Evolutionary conservation across 2,113 vertebrate genomes (phyloP).

Genomic region (Equus quagga): DNA sequence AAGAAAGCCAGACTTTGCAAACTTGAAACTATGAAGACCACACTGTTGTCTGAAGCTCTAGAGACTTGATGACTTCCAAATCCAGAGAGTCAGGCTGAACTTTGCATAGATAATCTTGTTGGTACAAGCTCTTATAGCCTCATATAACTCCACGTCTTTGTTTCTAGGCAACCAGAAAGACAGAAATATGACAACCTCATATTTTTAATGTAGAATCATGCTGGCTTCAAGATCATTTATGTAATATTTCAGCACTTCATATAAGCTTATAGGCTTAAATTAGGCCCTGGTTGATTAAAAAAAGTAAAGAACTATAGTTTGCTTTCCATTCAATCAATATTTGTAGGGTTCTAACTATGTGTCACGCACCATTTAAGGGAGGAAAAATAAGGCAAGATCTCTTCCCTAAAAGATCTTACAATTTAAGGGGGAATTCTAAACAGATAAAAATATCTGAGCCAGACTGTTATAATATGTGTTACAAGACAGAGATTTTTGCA

Average conservation of each 20-base stretch:
- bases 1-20: not conserved
- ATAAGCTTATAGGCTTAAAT: slow-evolving; percentile 48
- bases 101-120: slow-evolving; percentile 53
- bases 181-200: slow-evolving; percentile 45
- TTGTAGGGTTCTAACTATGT: not conserved
- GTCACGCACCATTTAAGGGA: not conserved
- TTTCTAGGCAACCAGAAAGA: slow-evolving; percentile 70
- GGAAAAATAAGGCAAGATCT: not conserved
- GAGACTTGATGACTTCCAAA: not conserved
- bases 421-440: not conserved
- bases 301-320: slow-evolving; percentile 14
- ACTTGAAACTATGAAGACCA: not conserved
- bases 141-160: slow-evolving; percentile 54
- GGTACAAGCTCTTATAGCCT: not conserved
- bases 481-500: not conserved
- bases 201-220: slow-evolving; percentile 40
- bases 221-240: slow-evolving; percentile 50
- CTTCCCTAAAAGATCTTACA: slow-evolving; percentile 4
- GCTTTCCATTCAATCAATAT: not conserved
- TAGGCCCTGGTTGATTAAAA: not conserved
- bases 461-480: not conserved
- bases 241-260: slow-evolving; percentile 7
- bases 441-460: not conserved
- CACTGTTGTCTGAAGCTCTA: not conserved
- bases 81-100: slow-evolving; percentile 43